phyloP scores from a whole-genome alignment of 2,113 vertebrate species.

The Geococcyx californianus region DNA sequence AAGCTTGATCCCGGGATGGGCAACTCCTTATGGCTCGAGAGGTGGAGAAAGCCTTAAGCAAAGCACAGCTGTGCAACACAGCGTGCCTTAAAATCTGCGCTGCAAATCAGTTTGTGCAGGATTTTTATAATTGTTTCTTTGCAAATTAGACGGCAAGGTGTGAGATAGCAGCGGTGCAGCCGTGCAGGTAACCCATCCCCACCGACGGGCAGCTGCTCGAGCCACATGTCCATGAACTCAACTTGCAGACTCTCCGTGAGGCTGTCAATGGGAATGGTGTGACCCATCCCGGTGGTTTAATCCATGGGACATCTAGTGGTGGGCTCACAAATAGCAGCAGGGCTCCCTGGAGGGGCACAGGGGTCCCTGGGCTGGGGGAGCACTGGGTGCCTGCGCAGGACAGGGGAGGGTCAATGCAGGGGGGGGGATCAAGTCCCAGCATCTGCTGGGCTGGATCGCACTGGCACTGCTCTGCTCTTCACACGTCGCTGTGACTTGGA shows the following conservation, averaged over 20 bases:
- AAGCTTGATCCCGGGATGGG: background rate
- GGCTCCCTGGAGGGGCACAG: rapidly evolving
- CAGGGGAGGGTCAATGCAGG: background rate
- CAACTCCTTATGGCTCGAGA: background rate
- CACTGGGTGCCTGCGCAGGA: background rate
- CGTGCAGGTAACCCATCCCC: background rate
- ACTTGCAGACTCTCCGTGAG: background rate
- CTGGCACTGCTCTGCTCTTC: background rate
- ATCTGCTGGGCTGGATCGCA: background rate
- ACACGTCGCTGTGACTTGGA: background rate
- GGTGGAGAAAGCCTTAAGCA: background rate
- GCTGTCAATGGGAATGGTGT: background rate
- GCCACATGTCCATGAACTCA: background rate
- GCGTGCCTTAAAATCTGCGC: background rate
- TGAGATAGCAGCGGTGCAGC: background rate
- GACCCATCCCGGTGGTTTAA: background rate
- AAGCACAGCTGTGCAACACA: background rate
- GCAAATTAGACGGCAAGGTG: background rate
- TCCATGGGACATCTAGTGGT: constrained; percentile 75
- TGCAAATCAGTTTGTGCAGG: background rate
- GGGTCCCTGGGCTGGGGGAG: background rate
- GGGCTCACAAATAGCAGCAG: constrained; percentile 10
- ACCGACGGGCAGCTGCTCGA: rapidly evolving
- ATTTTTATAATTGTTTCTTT: background rate
- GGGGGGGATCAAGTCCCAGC: too few relatives aligned